A percentile compares a stretch with the other conserved stretches of the same genome.
phyloP scores from a whole-genome alignment of 1,140 invertebrate genomes.

The Dendrolimus punctatus region DNA sequence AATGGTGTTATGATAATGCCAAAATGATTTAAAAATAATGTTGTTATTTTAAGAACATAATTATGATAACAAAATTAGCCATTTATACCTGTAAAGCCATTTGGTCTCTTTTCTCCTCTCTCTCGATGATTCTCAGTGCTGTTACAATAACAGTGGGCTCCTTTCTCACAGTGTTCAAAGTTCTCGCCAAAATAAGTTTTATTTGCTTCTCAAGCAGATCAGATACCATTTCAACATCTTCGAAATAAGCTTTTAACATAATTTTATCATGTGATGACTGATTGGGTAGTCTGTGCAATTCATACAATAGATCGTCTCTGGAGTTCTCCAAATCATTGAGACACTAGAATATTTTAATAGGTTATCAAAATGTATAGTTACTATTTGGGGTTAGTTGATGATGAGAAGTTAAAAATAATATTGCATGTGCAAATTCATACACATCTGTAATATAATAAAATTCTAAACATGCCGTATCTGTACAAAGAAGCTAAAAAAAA shows the following conservation, averaged over 20 bases:
- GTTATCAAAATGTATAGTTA: too few relatives aligned
- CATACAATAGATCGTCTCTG: constrained; percentile 94
- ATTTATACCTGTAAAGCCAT: constrained; percentile 78
- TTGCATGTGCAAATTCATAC: too few relatives aligned
- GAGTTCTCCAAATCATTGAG: constrained; percentile 97
- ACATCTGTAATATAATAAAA: too few relatives aligned
- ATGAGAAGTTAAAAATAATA: too few relatives aligned
- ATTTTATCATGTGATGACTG: constrained; percentile 92
- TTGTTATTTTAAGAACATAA: too few relatives aligned
- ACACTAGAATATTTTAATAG: constrained; percentile 70
- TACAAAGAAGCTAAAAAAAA: too few relatives aligned
- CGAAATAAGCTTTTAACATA: constrained; percentile 95
- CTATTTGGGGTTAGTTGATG: too few relatives aligned
- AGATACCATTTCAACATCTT: constrained; percentile 93
- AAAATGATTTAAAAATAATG: too few relatives aligned
- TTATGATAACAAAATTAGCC: too few relatives aligned
- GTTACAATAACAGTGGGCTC: constrained; percentile 98
- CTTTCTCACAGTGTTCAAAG: constrained; percentile 94
- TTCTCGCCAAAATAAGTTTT: constrained; percentile 89
- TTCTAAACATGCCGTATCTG: too few relatives aligned
- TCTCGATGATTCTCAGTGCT: constrained; percentile 94
- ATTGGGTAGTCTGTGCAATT: constrained; percentile 94
- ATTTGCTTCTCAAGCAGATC: constrained; percentile 93
- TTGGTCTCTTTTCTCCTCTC: constrained; percentile 94
- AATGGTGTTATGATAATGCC: too few relatives aligned